Base-by-base conservation (phyloP, 2,888 invertebrate species). In the Cylindroiulus punctatus region DNA sequence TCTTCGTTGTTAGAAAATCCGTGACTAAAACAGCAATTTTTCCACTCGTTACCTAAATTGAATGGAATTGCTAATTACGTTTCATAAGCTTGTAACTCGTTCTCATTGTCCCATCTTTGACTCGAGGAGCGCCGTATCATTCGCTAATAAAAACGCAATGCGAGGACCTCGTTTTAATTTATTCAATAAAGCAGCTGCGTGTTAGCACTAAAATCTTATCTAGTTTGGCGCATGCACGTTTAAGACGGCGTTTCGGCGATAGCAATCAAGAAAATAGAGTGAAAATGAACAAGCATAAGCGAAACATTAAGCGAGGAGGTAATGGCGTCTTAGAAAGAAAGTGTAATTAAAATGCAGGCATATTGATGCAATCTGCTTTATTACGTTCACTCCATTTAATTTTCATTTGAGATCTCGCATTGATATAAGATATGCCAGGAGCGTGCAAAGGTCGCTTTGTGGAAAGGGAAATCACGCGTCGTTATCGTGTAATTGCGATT, bases 311-410 rank as follows among this genome's bases (percentile, higher is more conserved):
- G 65, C 65, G 65, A 2, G 26, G 65, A 52, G 52, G 52, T 52
- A 52, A 52, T 52, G 52, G 52, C 52, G 65, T 65, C 65, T 65
- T 65, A 65, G 26, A 26, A 65, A 26, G 65, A 65, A 65, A 65
- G 65, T 26, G 65, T 65, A 65, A 65, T 65, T 65, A 65, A 65
- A 65, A 65, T 65, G 65, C 65, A 65, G 65, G 65, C 65, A 26
- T 65, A 65, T 65, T 65, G 65, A 65, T 65, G 65, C 65, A 65
- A 65, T 65, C 65, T 65, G 65, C 65, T 65, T 65, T 65, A 65
- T 65, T 65, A 65, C 65, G 65, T 65, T 65, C 65, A 65, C 65
- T 65, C 65, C 65, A 65, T 65, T 65, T 65, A 65, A 65, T 65
- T 65, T 65, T 65, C 65, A 65, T 65, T 65, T 65, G 65, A 65